Evolutionary conservation across 2,888 invertebrate species (phyloP).

Genomic region (Heliconius erato): DNA sequence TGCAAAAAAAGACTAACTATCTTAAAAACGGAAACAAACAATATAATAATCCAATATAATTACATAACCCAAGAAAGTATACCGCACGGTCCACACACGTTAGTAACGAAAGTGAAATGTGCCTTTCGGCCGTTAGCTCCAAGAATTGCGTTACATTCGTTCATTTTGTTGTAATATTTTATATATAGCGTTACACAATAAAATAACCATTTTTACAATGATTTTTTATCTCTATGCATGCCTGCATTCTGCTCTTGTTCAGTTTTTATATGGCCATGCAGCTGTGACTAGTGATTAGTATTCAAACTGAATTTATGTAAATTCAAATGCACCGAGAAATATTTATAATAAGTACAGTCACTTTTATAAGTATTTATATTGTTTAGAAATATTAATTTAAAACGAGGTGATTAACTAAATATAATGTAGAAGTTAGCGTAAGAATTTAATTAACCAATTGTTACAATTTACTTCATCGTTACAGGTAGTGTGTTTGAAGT

Average conservation of each 20-base stretch:
- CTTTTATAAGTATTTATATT: neutral
- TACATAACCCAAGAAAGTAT: constrained; percentile 75
- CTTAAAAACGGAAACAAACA: neutral
- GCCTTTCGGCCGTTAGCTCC: constrained; percentile 36
- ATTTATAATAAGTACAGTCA: constrained; percentile 3
- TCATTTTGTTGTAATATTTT: constrained; percentile 41
- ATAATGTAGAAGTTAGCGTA: neutral
- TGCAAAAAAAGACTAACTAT: neutral
- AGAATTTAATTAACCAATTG: neutral
- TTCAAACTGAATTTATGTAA: constrained; percentile 31
- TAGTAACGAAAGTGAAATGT: constrained; percentile 77
- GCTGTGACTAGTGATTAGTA: constrained; percentile 34
- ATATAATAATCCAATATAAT: constrained; percentile 48
- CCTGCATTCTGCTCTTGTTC: constrained; percentile 36
- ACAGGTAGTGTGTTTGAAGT: neutral
- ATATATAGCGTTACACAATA: constrained; percentile 34
- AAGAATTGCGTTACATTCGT: constrained; percentile 48
- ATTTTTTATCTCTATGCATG: constrained; percentile 41
- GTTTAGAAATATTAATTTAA: neutral
- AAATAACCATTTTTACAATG: constrained; percentile 32
- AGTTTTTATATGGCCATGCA: constrained; percentile 37
- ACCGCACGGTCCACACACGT: constrained; percentile 50
- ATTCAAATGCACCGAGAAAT: constrained; percentile 3
- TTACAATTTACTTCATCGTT: neutral
- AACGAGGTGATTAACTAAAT: neutral